A percentile compares a stretch with the other conserved stretches of the same genome.
These are phyloP conservation scores for Drosophila kohkoa DNA, from an alignment of 1,140 invertebrate genomes.

Conservation along the genomic window DNA sequence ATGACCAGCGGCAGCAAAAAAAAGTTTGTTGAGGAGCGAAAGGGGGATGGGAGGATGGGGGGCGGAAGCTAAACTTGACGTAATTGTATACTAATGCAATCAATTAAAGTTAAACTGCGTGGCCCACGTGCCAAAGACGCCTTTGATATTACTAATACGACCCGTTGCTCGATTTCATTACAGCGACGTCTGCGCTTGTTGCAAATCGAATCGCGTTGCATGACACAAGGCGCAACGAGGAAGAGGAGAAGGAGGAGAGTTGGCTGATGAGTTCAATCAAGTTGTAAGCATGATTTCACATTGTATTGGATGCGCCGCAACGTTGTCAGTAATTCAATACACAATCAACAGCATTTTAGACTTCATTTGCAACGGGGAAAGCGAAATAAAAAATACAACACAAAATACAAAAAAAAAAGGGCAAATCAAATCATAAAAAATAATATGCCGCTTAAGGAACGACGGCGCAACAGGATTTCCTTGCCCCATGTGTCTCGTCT, in stretches of 20 bases:
- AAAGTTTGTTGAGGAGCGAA: neutral
- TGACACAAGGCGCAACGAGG: neutral
- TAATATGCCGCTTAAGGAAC: slow-evolving; percentile 66
- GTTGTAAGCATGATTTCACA: slow-evolving; percentile 81
- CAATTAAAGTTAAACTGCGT: slow-evolving; percentile 66
- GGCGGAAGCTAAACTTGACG: slow-evolving; percentile 22
- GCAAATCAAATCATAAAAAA: slow-evolving; percentile 81
- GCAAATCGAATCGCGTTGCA: slow-evolving; percentile 48
- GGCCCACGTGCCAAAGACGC: slow-evolving; percentile 55
- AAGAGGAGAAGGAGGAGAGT: neutral
- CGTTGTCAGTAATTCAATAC: slow-evolving; percentile 72
- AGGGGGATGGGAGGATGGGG: neutral
- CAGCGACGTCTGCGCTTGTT: slow-evolving; percentile 4
- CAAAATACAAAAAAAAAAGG: slow-evolving; percentile 39
- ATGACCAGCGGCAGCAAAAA: slow-evolving; percentile 30
- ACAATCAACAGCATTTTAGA: slow-evolving; percentile 80
- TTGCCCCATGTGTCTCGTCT: slow-evolving; percentile 32
- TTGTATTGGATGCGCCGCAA: slow-evolving; percentile 66
- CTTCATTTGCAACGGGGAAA: slow-evolving; percentile 62
- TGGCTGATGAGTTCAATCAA: slow-evolving; percentile 79
- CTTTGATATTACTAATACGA: slow-evolving; percentile 41
- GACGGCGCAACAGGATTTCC: slow-evolving; percentile 71
- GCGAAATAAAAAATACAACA: too few species aligned
- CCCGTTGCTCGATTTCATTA: slow-evolving; percentile 19
- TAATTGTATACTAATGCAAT: slow-evolving; percentile 77